Evolutionary conservation across 35 echinoderm and acorn worm genomes (phyloP), one percentile per base, ranked within the genome.

Genomic region (Amphiura filiformis): DNA sequence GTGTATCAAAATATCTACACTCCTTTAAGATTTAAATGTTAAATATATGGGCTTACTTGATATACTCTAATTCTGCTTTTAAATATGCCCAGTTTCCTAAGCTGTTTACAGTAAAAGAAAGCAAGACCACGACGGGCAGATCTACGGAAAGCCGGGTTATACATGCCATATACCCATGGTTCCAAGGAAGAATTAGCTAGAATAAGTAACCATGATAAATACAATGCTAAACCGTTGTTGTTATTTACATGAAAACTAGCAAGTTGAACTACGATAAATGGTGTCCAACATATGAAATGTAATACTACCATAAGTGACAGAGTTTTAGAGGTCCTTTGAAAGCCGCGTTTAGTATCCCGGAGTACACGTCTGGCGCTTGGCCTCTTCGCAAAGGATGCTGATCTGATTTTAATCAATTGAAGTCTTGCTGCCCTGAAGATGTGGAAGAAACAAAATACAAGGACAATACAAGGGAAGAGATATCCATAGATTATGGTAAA

Each of bases 281-380:
- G 87, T 17, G 18, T 81, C 78, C 87, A 89, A 39, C 87, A 89
- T 39, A 89, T 82, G 26, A 44, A 82, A 56, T 89, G 87, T 1
- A 89, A 75, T 20, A 89, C 39, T 23, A 89, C 78, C 87, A 89
- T 89, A 23, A 81, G 30, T 22, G 79, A 82, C 0, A 89, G 78
- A 20, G 87, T 89, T 49, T 75, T 80, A 2, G 87, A 32, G n/a
- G 87, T 89, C 14, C 87, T 39, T 17, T 37, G 87, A 37, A 80
- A 89, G 13, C 87, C 78, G 5, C 39, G 77, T 39, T 65, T 89
- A 17, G 87, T 64, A 75, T 82, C 87, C 0, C 78, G 79, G 5
- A 89, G 32, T 23, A 89, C 78, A 1, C 79, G 77, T 64, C 77
- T 40, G 0, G 57, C 77, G 4, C 77, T 82, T 35, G 87, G 39